A percentile compares a stretch with the other conserved stretches of the same genome.
phyloP scores from a whole-genome alignment of 2,797 vertebrate genomes.

The Denticeps clupeoides region DNA sequence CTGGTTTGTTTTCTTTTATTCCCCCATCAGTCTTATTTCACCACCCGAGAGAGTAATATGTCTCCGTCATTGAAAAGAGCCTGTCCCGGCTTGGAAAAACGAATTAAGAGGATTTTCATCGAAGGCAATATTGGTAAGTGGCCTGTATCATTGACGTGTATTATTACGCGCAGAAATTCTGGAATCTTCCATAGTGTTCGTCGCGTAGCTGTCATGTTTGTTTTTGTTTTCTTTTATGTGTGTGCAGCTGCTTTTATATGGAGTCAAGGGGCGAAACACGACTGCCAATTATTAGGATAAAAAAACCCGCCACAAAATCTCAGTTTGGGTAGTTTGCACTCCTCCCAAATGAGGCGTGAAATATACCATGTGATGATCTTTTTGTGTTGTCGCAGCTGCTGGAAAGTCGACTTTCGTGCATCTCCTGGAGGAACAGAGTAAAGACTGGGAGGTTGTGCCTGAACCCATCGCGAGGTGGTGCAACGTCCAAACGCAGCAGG shows the following conservation, averaged over 20 bases:
- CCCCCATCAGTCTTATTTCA: no score
- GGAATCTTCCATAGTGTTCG: no score
- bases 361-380: no score
- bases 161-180: no score
- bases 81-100: constrained; percentile 43
- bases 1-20: no score
- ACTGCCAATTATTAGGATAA: no score
- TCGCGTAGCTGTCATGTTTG: no score
- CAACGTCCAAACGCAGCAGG: constrained; percentile 68
- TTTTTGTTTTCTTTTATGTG: background rate
- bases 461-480: constrained; percentile 92
- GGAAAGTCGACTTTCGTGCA: constrained; percentile 86
- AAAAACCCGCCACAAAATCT: no score
- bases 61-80: constrained; percentile 61
- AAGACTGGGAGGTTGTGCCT: constrained; percentile 83
- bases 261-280: no score
- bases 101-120: constrained; percentile 68
- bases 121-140: constrained; percentile 90
- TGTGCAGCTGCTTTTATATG: background rate
- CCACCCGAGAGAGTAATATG: constrained; percentile 47
- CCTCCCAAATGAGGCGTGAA: no score
- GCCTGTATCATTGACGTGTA: no score
- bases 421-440: constrained; percentile 61
- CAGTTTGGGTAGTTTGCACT: no score
- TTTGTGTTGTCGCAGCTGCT: constrained; percentile 55